Base-by-base conservation (phyloP, 2,113 vertebrate genomes). In the Perognathus longimembris region DNA sequence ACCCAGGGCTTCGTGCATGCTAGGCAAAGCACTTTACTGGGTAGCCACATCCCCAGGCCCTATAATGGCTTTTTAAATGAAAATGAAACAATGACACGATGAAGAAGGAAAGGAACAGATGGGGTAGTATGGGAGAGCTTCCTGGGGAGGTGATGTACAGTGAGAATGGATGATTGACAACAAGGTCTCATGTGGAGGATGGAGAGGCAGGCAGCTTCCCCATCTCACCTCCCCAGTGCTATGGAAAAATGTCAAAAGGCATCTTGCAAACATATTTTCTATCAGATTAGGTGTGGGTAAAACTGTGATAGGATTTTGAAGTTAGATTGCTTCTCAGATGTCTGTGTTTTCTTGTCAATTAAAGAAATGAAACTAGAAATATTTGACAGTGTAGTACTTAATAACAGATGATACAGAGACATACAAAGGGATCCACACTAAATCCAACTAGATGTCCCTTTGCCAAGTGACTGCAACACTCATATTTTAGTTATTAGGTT, bases 321-420 rank as follows among this genome's bases (percentile, higher is more conserved):
- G 28, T 80, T 54, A 54, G 50, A 54, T 54, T 89, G 54, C 54
- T 77, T 84, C n/a, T 69, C 28, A 67, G 24, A 20, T 32, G 28
- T 67, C 28, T 71, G 34, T 75, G 45, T 45, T 95, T 94, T 42
- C 24, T 66, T 30, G 59, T 14, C 57, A 81, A 26, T 74, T 85
- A 88, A 91, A 95, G 63, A 87, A 50, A 77, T 21, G 17, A 88
- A 81, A 69, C 66, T 70, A 17, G 59, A 85, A 88, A 78, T 91
- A 85, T 36, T 45, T 81, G 30, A 85, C 14, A 71, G 20, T 73
- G 8, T 26, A n/a, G n/a, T 77, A 12, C 6, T 63, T 34, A 69
- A 92, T 81, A 32, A 42, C 34, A 79, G 50, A 82, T 79, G 38
- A 91, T 61, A 6, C 4, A 28, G 32, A 71, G 38, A 40, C 42